These are phyloP conservation scores for Ladona fulva DNA, from an alignment of 1,140 invertebrate species.

Conservation along the genomic window DNA sequence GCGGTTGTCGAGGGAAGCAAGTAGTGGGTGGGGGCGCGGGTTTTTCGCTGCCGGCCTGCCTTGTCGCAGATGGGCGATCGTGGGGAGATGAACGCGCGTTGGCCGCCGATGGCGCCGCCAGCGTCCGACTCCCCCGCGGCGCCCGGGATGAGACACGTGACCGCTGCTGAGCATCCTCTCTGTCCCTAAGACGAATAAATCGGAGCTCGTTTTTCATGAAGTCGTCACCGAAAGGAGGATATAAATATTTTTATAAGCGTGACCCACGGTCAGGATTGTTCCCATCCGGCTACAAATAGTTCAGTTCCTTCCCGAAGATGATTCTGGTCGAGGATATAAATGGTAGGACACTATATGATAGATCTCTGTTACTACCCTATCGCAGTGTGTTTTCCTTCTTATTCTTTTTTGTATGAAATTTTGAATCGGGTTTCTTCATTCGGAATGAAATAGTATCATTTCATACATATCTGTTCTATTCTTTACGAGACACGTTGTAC, in stretches of 20 bases:
- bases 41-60: no score
- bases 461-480: no score
- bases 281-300: background rate
- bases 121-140: background rate
- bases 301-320: background rate
- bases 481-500: no score
- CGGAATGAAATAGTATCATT: no score
- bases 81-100: background rate
- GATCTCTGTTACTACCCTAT: no score
- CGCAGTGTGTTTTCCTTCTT: no score
- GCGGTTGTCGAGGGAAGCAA: background rate
- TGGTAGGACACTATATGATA: no score
- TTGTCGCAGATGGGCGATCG: background rate
- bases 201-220: background rate
- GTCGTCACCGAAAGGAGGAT: background rate
- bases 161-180: no score
- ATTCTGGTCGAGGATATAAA: no score
- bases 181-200: background rate
- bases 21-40: background rate
- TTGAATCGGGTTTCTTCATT: no score
- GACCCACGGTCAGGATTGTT: background rate
- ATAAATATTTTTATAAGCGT: background rate
- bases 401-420: no score
- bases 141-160: background rate
- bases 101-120: background rate